Base-by-base conservation (phyloP, 2,113 vertebrate species). In the Narcine bancroftii region DNA sequence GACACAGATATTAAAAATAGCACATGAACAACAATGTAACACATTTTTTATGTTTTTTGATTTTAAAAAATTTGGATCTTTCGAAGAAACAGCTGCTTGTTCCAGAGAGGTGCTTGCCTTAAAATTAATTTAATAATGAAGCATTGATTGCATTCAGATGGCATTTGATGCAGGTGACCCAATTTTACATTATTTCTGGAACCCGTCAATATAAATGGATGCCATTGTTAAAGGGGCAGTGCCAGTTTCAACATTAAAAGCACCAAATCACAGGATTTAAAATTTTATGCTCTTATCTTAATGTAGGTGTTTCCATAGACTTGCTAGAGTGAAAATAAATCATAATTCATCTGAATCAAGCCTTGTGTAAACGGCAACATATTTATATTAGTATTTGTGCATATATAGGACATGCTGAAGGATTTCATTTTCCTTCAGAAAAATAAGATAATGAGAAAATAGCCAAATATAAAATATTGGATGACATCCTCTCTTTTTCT, bases 61-160 rank as follows among this genome's bases (percentile, higher is more conserved):
- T 91, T 91, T 29, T 47, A 69, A 69, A 91, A 65, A 4, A 45
- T 29, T 91, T 47, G 39, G 47, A 17, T 87, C 6, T 69, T 91
- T 69, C 39, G 3, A 11, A n/a, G 39, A 91, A 91, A 33, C 63
- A 91, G 26, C 63, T 69, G 87, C 63, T 69, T 66, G 42, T 91
- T 66, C 45, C 36, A 69, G 36, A 63, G 85, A 33, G 89, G 65
- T 91, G 19, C 63, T 3, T 69, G 24, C 89, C 63, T 47, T 69
- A 60, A 36, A 91, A 47, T 91, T 69, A 69, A 69, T 69, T 91
- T 91, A 69, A 91, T 69, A 91, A 91, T 69, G 63, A 71, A 69
- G 6, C 63, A 2, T 69, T 91, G 89, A 91, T 91, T 21, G 63
- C 65, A 47, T 39, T 10, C 63, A 69, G 65, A 91, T 69, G 13